A percentile compares a stretch with the other conserved stretches of the same genome.
Evolutionary conservation across 2,888 invertebrate species (phyloP).

Genomic region (Agrochola circellaris): DNA sequence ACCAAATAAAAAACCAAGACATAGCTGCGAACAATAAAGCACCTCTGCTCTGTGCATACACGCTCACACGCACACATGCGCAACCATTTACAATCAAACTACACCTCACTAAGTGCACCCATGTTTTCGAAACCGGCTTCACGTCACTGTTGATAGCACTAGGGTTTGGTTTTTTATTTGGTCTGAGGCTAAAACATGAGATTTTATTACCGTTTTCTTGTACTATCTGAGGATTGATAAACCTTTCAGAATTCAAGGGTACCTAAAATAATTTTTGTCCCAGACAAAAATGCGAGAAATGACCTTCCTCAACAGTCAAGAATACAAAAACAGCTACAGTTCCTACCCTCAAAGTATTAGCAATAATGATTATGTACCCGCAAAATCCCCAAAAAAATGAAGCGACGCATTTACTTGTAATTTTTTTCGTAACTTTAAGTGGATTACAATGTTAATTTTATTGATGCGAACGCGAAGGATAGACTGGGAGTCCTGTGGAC

Average conservation of each 20-base stretch:
- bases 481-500: conserved; percentile 68
- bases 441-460: conserved; percentile 90
- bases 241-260: not conserved
- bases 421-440: conserved; percentile 86
- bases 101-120: too few relatives aligned
- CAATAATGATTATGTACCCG: conserved; percentile 66
- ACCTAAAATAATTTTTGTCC: not conserved
- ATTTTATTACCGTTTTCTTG: not conserved
- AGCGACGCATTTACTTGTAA: conserved; percentile 78
- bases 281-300: not conserved
- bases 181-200: not conserved
- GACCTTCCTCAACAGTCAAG: conserved; percentile 4
- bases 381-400: conserved; percentile 70
- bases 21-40: too few relatives aligned
- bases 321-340: conserved; percentile 15
- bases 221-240: not conserved
- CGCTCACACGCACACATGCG: too few relatives aligned
- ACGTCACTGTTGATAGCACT: too few relatives aligned
- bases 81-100: too few relatives aligned
- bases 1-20: not conserved
- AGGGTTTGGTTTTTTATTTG: too few relatives aligned
- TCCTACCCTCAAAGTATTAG: conserved; percentile 42
- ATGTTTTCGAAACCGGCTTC: too few relatives aligned
- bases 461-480: conserved; percentile 86
- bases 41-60: too few relatives aligned